Conservation (phyloP, 2,888 invertebrate species). For the Diachrysia chrysitis region DNA sequence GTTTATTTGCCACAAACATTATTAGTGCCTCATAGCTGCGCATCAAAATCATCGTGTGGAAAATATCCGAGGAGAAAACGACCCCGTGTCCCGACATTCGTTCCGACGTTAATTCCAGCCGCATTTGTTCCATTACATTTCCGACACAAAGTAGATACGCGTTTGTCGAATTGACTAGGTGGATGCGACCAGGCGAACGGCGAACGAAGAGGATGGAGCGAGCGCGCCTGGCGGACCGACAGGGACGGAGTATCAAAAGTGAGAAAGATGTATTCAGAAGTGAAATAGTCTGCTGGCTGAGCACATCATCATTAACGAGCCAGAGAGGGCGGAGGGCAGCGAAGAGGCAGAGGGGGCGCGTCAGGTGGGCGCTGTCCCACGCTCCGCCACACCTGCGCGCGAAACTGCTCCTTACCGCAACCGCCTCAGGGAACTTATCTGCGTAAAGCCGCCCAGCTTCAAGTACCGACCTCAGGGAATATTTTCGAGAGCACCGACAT, state of each 20-base stretch:
- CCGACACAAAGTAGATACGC: slow-evolving; percentile 89
- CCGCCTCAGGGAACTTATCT: slow-evolving; percentile 76
- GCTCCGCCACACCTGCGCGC: slow-evolving; percentile 82
- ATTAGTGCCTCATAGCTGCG: slow-evolving; percentile 81
- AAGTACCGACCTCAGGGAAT: slow-evolving; percentile 80
- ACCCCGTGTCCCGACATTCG: slow-evolving; percentile 88
- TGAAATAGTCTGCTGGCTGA: slow-evolving; percentile 93
- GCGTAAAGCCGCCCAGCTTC: slow-evolving; percentile 67
- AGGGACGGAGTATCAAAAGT: slow-evolving; percentile 86
- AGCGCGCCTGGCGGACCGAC: slow-evolving; percentile 68
- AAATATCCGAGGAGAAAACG: slow-evolving; percentile 85
- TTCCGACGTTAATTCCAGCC: slow-evolving; percentile 88
- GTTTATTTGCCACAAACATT: slow-evolving; percentile 74
- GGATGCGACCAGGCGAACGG: slow-evolving; percentile 87
- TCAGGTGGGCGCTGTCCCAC: slow-evolving; percentile 90
- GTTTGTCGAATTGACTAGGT: slow-evolving; percentile 89
- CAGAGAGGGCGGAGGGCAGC: slow-evolving; percentile 90
- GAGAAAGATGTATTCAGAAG: slow-evolving; percentile 91
- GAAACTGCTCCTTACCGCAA: slow-evolving; percentile 82
- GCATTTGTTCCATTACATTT: slow-evolving; percentile 90
- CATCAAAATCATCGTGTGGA: slow-evolving; percentile 88
- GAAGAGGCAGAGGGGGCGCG: slow-evolving; percentile 89
- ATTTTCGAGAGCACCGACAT: slow-evolving; percentile 88
- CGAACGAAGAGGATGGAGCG: slow-evolving; percentile 76
- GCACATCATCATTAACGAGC: slow-evolving; percentile 94